These are phyloP conservation scores for Drosophila multiciliata DNA, from an alignment of 2,888 invertebrate genomes.

Conservation along the genomic window DNA sequence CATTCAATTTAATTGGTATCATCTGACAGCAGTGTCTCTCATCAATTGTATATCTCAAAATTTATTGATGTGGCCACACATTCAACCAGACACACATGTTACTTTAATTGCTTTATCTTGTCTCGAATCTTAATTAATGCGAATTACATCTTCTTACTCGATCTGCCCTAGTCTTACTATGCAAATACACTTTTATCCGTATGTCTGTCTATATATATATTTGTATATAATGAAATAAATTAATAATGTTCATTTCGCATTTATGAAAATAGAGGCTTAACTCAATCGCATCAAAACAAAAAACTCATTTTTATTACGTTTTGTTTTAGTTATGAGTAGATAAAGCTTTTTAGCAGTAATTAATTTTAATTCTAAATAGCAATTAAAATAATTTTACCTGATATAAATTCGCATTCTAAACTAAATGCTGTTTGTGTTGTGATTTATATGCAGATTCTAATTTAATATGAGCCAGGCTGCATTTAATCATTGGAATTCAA, in stretches of 20 bases:
- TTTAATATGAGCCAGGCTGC: no score
- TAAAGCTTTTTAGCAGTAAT: not conserved
- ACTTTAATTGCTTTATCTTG: constrained; percentile 61
- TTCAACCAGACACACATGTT: constrained; percentile 15
- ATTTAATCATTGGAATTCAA: constrained; percentile 14
- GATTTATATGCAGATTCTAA: not conserved
- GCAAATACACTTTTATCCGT: not conserved
- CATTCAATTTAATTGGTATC: constrained; percentile 68
- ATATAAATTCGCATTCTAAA: not conserved
- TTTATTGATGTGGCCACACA: constrained; percentile 23
- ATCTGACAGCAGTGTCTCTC: constrained; percentile 49
- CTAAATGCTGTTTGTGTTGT: not conserved
- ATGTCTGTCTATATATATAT: constrained; percentile 21
- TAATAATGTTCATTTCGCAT: not conserved
- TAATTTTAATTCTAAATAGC: not conserved
- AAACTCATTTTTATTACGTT: no score
- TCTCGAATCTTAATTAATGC: constrained; percentile 33
- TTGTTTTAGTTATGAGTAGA: not conserved
- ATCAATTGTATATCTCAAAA: constrained; percentile 48
- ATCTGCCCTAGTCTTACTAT: constrained; percentile 18
- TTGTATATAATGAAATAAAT: constrained; percentile 30
- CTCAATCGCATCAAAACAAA: not conserved
- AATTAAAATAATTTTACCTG: not conserved
- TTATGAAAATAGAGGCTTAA: not conserved
- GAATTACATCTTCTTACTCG: constrained; percentile 13